These are phyloP conservation scores for Drosophila kanapiae DNA, from an alignment of 1,140 invertebrate genomes.

Conservation along the genomic window DNA sequence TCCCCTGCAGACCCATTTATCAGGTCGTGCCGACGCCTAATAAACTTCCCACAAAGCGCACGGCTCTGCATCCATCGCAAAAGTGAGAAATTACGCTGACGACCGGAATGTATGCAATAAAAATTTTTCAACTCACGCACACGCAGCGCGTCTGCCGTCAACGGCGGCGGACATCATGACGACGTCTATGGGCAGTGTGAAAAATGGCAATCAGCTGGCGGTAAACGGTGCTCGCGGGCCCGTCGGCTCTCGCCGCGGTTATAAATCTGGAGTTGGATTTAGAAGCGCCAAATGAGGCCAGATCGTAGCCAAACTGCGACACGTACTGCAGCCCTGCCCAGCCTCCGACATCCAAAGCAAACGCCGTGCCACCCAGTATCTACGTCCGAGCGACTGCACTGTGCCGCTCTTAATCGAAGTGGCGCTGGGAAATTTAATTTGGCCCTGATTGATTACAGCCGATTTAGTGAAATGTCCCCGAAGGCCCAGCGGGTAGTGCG, in stretches of 20 bases:
- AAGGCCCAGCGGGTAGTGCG: constrained; percentile 16
- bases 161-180: constrained; percentile 31
- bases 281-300: constrained; percentile 55
- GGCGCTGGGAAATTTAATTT: constrained; percentile 80
- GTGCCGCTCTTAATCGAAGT: constrained; percentile 71
- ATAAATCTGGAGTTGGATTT: constrained; percentile 70
- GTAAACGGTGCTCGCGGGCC: constrained; percentile 15
- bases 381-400: constrained; percentile 28
- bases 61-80: constrained; percentile 29
- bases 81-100: constrained; percentile 82
- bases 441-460: constrained; percentile 77
- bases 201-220: constrained; percentile 55
- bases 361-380: background rate
- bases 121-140: constrained; percentile 80
- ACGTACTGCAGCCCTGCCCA: constrained; percentile 9
- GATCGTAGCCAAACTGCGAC: constrained; percentile 22
- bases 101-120: constrained; percentile 83
- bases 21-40: constrained; percentile 63
- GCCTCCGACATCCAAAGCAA: background rate
- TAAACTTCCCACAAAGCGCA: constrained; percentile 71
- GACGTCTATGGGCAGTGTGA: constrained; percentile 66
- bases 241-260: constrained; percentile 39
- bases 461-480: constrained; percentile 75
- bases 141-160: background rate
- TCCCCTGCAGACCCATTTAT: constrained; percentile 11